Conservation (phyloP, 2,113 vertebrate species). For the Uropsilus gracilis region DNA sequence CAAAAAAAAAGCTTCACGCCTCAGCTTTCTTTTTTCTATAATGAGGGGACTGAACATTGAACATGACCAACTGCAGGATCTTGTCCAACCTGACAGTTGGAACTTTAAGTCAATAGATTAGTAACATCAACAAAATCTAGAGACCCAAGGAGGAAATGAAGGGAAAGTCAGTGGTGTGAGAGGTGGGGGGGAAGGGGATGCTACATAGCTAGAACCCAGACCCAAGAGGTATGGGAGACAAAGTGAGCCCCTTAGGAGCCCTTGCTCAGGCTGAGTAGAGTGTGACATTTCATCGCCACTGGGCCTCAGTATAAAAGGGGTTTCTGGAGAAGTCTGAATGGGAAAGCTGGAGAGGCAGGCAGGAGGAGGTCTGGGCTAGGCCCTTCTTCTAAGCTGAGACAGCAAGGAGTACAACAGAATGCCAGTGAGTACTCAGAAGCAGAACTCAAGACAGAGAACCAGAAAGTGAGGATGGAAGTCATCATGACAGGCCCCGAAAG, state of each 20-base stretch:
- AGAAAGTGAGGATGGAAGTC: background rate
- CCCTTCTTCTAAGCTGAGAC: background rate
- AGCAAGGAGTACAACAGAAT: background rate
- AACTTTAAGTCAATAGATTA: background rate
- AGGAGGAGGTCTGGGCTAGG: background rate
- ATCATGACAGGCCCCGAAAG: background rate
- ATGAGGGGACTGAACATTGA: background rate
- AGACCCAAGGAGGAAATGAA: background rate
- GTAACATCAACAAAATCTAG: background rate
- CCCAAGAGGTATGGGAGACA: no score
- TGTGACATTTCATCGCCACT: background rate
- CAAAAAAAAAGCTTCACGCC: background rate
- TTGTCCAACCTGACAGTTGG: background rate
- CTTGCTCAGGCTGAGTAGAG: no score
- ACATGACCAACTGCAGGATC: background rate
- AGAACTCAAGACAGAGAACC: background rate
- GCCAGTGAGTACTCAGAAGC: background rate
- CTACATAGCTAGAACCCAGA: background rate
- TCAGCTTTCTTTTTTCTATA: background rate
- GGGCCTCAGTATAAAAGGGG: background rate
- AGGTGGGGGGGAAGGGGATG: no score
- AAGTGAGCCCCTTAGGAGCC: no score
- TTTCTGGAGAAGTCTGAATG: background rate
- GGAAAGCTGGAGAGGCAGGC: background rate
- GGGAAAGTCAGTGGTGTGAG: background rate